Percentiles rank a stretch among this genome's conserved stretches.
phyloP scores from a whole-genome alignment of 2,888 invertebrate genomes.

The Tethea ocularis region DNA sequence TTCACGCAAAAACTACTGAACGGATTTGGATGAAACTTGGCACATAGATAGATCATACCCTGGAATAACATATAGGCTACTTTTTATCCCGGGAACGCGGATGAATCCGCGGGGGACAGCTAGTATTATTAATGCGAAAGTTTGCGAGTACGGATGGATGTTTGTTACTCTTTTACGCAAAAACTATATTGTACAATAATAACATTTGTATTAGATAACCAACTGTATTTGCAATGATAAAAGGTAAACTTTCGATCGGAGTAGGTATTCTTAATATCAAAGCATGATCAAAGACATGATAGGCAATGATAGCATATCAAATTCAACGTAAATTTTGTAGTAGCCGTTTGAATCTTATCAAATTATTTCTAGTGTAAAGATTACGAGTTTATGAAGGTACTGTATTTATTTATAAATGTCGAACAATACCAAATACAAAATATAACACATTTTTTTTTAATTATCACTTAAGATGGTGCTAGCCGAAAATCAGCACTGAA shows the following conservation, averaged over 20 bases:
- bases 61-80: too few species aligned
- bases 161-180: too few species aligned
- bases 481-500: too few species aligned
- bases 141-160: too few species aligned
- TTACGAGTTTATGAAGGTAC: neutral
- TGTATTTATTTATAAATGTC: neutral
- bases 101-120: too few species aligned
- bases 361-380: constrained; percentile 2
- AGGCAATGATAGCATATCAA: neutral
- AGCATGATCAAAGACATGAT: neutral
- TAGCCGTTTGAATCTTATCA: constrained; percentile 12
- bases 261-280: neutral
- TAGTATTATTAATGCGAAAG: too few species aligned
- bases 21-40: too few species aligned
- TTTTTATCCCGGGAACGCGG: too few species aligned
- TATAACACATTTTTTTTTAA: neutral
- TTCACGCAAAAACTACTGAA: too few species aligned
- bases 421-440: neutral
- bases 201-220: neutral
- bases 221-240: neutral
- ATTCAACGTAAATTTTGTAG: constrained; percentile 30
- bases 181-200: neutral
- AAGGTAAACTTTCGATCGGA: neutral
- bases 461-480: neutral
- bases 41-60: too few species aligned